Conservation (phyloP, 2,797 vertebrate species). For the Pseudomugil tenellus region DNA sequence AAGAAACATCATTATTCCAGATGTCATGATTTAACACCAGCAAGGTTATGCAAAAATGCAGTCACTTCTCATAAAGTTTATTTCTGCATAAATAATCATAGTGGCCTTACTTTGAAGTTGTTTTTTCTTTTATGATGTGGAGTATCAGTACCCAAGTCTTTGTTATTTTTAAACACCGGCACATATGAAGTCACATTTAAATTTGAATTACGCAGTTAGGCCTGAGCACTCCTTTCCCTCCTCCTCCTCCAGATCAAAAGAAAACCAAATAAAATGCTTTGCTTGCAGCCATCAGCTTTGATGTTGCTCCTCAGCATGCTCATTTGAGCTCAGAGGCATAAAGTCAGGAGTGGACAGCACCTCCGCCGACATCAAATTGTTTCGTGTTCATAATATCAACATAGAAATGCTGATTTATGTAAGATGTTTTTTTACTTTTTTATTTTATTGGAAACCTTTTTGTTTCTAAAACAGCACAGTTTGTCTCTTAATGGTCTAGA, state of each 20-base stretch:
- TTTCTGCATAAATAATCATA: conserved; percentile 13
- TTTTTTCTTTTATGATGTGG: conserved; percentile 34
- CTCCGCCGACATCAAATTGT: conserved; percentile 53
- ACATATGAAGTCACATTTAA: conserved; percentile 69
- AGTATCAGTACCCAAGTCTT: conserved; percentile 58
- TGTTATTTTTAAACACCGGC: conserved; percentile 70
- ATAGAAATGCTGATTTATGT: conserved; percentile 45
- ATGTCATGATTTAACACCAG: background rate
- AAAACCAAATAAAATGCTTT: conserved; percentile 77
- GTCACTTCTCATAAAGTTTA: conserved; percentile 20
- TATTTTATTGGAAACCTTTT: conserved; percentile 1
- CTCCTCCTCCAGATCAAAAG: conserved; percentile 84
- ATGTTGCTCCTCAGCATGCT: conserved; percentile 72
- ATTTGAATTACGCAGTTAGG: conserved; percentile 78
- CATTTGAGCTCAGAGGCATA: conserved; percentile 64
- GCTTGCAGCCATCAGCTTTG: conserved; percentile 81
- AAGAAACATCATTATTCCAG: background rate
- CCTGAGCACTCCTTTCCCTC: conserved; percentile 48
- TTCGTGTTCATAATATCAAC: conserved; percentile 41
- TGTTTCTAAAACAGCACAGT: background rate
- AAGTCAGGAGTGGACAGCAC: conserved; percentile 57
- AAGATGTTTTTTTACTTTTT: background rate
- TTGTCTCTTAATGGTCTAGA: conserved; percentile 11
- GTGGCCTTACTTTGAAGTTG: conserved; percentile 60
- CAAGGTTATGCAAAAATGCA: background rate